phyloP scores from a whole-genome alignment of 1,140 invertebrate genomes.

The Aphelenchoides fujianensis region DNA sequence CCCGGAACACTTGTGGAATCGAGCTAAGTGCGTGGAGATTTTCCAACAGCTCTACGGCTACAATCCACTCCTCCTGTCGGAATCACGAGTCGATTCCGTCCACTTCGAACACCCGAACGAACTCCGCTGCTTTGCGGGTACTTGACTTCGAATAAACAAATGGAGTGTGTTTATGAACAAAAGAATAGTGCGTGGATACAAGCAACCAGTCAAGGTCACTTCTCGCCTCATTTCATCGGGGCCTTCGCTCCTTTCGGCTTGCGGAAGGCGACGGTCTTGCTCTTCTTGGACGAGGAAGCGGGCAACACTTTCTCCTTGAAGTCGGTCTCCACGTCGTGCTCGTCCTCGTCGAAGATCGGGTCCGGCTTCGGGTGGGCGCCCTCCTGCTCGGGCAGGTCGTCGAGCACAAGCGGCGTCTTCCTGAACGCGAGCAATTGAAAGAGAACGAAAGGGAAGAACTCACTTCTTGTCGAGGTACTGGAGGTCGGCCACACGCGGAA shows the following conservation, averaged over 20 bases:
- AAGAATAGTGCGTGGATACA: too few relatives aligned
- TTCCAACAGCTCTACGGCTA: constrained; percentile 94
- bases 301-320: constrained; percentile 29
- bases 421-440: constrained; percentile 1
- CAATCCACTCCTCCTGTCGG: constrained; percentile 89
- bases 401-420: neutral
- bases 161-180: constrained; percentile 4
- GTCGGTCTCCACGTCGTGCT: neutral
- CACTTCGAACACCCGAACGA: constrained; percentile 74
- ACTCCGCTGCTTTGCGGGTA: neutral
- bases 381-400: constrained; percentile 14
- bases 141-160: constrained; percentile 1
- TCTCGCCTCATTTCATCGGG: neutral
- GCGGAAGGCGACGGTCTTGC: constrained; percentile 36
- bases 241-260: constrained; percentile 20
- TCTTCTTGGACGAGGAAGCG: constrained; percentile 40
- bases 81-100: constrained; percentile 92
- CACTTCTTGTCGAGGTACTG: constrained; percentile 10
- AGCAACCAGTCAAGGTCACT: neutral
- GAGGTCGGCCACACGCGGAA: neutral
- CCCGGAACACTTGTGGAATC: constrained; percentile 91
- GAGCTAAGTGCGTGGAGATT: constrained; percentile 95
- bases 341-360: constrained; percentile 6
- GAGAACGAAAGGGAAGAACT: neutral
- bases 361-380: neutral